Evolutionary conservation across 2,797 vertebrate genomes (phyloP), one percentile per base, ranked within the genome.

Genomic region (Naso thynnoides): DNA sequence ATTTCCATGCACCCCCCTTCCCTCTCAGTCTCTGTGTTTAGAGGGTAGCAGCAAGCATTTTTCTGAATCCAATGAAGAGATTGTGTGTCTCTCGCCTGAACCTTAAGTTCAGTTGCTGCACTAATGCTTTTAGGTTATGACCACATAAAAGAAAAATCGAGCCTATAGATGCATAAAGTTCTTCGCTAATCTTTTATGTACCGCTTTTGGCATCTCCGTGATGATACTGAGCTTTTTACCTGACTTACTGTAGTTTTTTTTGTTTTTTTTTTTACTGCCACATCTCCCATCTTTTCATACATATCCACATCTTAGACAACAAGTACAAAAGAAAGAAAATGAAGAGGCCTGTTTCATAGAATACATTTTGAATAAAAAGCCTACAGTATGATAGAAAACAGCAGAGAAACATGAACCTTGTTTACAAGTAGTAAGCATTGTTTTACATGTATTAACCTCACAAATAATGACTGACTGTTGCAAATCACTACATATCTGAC

Each of bases 51-150:
- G 66, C 47, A 85, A 68, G 75, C 67, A 47, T 76, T 74, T 87
- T 73, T 85, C 75, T 65, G 68, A 80, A 68, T 78, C 65, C 75
- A 80, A 83, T 78, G 76, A 78, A 48, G 61, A 57, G 65, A 67
- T n/a, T n/a, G 49, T 23, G 52, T 58, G 45, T 81, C 64, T 58
- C 65, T 66, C 15, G 36, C 27, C 65, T 73, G n/a, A 31, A 53
- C 58, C 64, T 52, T 14, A 63, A 78, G 3, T 58, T 69, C 65
- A 71, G 59, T 60, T 41, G 61, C 50, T 55, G 52, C 49, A 33
- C 55, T 41, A 13, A 79, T 65, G 61, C 73, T 72, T 78, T 79
- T 70, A 59, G 74, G 60, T 39, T 55, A 60, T 44, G 31, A 29
- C 27, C 2, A 0, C 11, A 47, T n/a, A 61, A 33, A 47, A 55